Evolutionary conservation across 2,113 vertebrate genomes (phyloP).

Genomic region (Todiramphus chloris): DNA sequence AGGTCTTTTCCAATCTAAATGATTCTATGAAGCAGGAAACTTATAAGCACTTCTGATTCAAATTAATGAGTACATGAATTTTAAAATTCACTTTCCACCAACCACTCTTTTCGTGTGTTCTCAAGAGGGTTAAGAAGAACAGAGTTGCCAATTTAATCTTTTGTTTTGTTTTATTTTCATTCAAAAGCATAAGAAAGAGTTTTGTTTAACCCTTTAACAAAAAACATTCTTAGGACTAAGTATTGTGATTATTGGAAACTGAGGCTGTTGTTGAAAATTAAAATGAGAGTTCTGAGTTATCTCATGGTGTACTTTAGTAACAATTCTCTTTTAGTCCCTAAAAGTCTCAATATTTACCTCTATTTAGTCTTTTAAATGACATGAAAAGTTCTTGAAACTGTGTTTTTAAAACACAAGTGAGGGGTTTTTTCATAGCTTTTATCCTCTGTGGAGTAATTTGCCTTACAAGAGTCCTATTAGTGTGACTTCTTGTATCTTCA

Average conservation of each 20-base stretch:
- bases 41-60: neutral
- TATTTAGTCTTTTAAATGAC: neutral
- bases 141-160: neutral
- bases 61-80: neutral
- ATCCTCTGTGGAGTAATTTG: constrained; percentile 24
- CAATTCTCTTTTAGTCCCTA: neutral
- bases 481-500: neutral
- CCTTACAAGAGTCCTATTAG: constrained; percentile 47
- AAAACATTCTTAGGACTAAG: neutral
- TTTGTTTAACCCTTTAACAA: neutral
- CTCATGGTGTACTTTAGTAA: neutral
- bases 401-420: neutral
- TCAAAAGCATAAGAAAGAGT: neutral
- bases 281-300: neutral
- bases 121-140: neutral
- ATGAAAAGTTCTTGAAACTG: neutral
- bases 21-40: neutral
- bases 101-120: neutral
- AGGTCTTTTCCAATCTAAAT: neutral
- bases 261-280: neutral
- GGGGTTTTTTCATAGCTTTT: neutral
- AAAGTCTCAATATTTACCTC: constrained; percentile 1
- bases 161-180: neutral
- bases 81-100: neutral
- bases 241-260: neutral